phyloP scores from a whole-genome alignment of 2,888 invertebrate genomes.

The Andrena minutula region DNA sequence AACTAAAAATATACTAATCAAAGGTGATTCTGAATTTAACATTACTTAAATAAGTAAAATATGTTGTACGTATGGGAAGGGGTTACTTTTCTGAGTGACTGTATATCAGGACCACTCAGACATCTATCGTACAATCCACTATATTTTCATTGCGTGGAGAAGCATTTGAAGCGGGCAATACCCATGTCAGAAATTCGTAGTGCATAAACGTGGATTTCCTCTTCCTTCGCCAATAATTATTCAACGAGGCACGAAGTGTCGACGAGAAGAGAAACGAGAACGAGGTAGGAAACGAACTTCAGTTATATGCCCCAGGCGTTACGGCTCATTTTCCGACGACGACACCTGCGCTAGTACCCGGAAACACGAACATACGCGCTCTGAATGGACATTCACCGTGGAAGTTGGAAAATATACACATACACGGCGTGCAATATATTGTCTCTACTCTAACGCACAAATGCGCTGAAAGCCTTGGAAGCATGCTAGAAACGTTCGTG shows the following conservation, averaged over 20 bases:
- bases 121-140: too few species aligned
- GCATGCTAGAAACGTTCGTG: conserved; percentile 1
- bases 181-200: neutral
- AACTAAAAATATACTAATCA: too few species aligned
- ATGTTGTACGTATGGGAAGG: neutral
- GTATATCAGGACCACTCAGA: too few species aligned
- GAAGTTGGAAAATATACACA: conserved; percentile 8
- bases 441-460: conserved; percentile 15
- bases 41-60: too few species aligned
- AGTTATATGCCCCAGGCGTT: conserved; percentile 38
- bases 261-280: conserved; percentile 21
- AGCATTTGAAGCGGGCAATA: neutral
- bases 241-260: conserved; percentile 32
- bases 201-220: neutral
- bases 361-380: conserved; percentile 15
- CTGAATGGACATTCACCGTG: conserved; percentile 7
- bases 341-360: conserved; percentile 36
- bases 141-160: neutral
- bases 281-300: conserved; percentile 44
- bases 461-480: neutral
- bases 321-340: conserved; percentile 32
- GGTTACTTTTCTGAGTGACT: too few species aligned
- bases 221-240: conserved; percentile 10
- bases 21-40: too few species aligned
- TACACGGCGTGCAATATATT: conserved; percentile 8